These are phyloP conservation scores for Dascillus cervinus DNA, from an alignment of 2,888 invertebrate species.

Conservation along the genomic window DNA sequence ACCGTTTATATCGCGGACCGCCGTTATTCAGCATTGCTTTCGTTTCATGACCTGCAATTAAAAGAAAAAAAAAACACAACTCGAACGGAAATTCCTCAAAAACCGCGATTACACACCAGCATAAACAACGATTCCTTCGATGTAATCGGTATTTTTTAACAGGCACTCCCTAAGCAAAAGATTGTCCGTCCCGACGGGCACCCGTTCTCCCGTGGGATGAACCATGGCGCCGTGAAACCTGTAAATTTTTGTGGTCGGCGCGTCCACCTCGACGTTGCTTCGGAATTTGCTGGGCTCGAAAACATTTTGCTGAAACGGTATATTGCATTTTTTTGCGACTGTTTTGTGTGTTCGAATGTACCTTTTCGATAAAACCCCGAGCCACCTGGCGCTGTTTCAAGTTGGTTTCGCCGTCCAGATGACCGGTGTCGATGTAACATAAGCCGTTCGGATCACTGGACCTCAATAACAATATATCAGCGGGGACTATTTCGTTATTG, in stretches of 20 bases:
- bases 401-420: constrained; percentile 94
- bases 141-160: constrained; percentile 92
- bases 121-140: constrained; percentile 95
- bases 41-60: constrained; percentile 76
- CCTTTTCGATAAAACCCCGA: constrained; percentile 67
- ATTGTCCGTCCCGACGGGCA: constrained; percentile 83
- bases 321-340: too few relatives aligned
- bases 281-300: constrained; percentile 76
- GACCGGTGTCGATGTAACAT: constrained; percentile 93
- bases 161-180: constrained; percentile 88
- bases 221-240: constrained; percentile 86
- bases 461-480: constrained; percentile 84
- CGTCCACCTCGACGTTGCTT: constrained; percentile 84
- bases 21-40: constrained; percentile 98
- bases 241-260: constrained; percentile 93
- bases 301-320: constrained; percentile 54
- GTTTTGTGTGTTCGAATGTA: too few relatives aligned
- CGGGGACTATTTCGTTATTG: constrained; percentile 94
- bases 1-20: constrained; percentile 88
- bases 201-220: constrained; percentile 68
- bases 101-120: constrained; percentile 55
- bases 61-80: background rate
- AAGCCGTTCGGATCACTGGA: constrained; percentile 83
- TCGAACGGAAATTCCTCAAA: background rate
- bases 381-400: constrained; percentile 85